A percentile compares a stretch with the other conserved stretches of the same genome.
These are phyloP conservation scores for Hemithea aestivaria DNA, from an alignment of 2,888 invertebrate genomes.

Conservation along the genomic window DNA sequence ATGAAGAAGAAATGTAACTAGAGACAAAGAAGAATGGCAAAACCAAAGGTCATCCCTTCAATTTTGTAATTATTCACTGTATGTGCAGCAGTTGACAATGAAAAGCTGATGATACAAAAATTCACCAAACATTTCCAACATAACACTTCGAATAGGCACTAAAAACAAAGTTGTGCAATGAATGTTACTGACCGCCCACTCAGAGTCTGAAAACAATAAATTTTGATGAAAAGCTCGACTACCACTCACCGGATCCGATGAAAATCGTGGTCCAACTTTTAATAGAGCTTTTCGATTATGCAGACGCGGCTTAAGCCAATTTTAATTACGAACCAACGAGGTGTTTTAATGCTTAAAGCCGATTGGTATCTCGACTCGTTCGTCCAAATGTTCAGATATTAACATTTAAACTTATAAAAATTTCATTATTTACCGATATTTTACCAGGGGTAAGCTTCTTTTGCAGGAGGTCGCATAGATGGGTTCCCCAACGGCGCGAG, in stretches of 20 bases:
- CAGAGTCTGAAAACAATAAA: conserved; percentile 19
- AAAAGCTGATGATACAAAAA: no score
- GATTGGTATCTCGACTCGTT: conserved; percentile 17
- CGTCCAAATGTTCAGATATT: conserved; percentile 8
- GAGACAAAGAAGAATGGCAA: no score
- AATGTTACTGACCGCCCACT: conserved; percentile 4
- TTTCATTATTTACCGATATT: no score
- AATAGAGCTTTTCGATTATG: conserved; percentile 46
- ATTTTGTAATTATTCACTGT: no score
- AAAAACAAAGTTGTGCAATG: conserved; percentile 7
- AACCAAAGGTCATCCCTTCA: no score
- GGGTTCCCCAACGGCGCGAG: no score
- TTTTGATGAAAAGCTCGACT: conserved; percentile 32
- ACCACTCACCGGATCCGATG: conserved; percentile 26
- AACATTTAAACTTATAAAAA: no score
- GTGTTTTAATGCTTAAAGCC: conserved; percentile 29
- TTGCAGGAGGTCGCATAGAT: no score
- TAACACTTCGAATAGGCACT: not conserved
- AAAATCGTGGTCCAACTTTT: conserved; percentile 40
- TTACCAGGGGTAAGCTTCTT: no score
- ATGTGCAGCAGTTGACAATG: no score
- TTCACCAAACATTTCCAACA: no score
- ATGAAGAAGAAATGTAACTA: no score
- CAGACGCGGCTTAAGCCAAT: conserved; percentile 49
- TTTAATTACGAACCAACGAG: conserved; percentile 48